Base-by-base conservation (phyloP, 2,113 vertebrate species). In the Pseudonaja textilis region DNA sequence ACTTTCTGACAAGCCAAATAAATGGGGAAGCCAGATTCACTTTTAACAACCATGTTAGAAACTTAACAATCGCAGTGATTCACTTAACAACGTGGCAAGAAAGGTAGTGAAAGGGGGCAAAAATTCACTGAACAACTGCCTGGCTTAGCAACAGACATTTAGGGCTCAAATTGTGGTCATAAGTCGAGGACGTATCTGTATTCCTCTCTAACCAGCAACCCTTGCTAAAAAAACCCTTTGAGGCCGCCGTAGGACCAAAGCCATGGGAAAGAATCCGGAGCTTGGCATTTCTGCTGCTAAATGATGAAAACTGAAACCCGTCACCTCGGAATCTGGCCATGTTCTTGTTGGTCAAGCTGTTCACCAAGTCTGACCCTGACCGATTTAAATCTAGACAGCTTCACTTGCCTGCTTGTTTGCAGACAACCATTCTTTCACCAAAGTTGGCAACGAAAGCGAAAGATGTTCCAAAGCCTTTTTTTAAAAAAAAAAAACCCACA, bases 231-330 rank as follows among this genome's bases (percentile, higher is more conserved):
- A 56, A 56, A 22, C 91, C 55, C 90, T 85, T 93, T 12, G 74
- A 39, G 52, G 34, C 42, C 39, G 22, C 89, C 93, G 25, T 81
- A 93, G 95, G 93, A 91, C 56, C 92, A 94, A 95, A 93, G 92
- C 95, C 95, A 91, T 34, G 92, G 93, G 95, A 94, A 96, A 94
- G 91, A 94, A 93, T 0, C 90, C 89, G n/a, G 86, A 94, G 93
- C 90, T 94, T 87, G 89, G 7, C 1, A 0, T 81, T 92, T 81
- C 56, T 87, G 74, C 59, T 0, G 57, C 89, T 89, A 91, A 69
- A 52, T 89, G 92, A 34, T 89, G 93, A 93, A 95, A 93, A 22
- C 34, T 3, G 2, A 91, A 85, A 61, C 89, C 85, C 91, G 7
- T 85, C 26, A 45, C 12, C 2, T 91, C 91, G 94, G 88, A 50